These are phyloP conservation scores for Galerucella pusilla DNA, from an alignment of 2,888 invertebrate species.

Conservation along the genomic window DNA sequence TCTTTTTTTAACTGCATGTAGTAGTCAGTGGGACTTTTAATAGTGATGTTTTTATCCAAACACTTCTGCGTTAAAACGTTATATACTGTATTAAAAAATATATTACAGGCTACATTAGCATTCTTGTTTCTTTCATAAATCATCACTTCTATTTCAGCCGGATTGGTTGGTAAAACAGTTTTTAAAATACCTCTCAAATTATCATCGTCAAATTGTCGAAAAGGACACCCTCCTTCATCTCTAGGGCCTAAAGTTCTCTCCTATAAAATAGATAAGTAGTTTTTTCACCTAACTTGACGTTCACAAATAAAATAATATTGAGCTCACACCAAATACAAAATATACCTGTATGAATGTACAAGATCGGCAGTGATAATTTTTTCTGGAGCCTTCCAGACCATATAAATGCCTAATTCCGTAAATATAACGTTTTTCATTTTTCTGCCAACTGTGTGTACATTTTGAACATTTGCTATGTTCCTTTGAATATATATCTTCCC, in stretches of 20 bases:
- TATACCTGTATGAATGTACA: conserved; percentile 72
- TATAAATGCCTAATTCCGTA: conserved; percentile 77
- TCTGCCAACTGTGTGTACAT: conserved; percentile 75
- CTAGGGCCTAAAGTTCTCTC: conserved; percentile 55
- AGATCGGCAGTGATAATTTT: conserved; percentile 70
- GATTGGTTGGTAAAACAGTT: conserved; percentile 35
- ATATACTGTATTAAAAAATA: conserved; percentile 42
- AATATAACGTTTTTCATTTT: conserved; percentile 66
- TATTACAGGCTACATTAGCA: conserved; percentile 47
- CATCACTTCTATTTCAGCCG: conserved; percentile 46
- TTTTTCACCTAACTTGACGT: not conserved
- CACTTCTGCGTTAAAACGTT: conserved; percentile 19
- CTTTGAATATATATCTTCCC: conserved; percentile 73
- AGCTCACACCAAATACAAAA: not conserved
- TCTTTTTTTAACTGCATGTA: conserved; percentile 43
- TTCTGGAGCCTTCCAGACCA: conserved; percentile 75
- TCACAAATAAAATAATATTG: too few species aligned
- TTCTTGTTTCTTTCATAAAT: conserved; percentile 47
- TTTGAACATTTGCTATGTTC: conserved; percentile 63
- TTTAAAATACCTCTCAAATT: conserved; percentile 63
- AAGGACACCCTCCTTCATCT: conserved; percentile 74
- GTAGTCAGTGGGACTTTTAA: conserved; percentile 49
- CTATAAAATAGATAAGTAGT: conserved; percentile 39
- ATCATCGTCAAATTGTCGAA: conserved; percentile 69
- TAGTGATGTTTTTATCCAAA: conserved; percentile 25